phyloP scores from a whole-genome alignment of 2,113 vertebrate species.

The Osmerus eperlanus region DNA sequence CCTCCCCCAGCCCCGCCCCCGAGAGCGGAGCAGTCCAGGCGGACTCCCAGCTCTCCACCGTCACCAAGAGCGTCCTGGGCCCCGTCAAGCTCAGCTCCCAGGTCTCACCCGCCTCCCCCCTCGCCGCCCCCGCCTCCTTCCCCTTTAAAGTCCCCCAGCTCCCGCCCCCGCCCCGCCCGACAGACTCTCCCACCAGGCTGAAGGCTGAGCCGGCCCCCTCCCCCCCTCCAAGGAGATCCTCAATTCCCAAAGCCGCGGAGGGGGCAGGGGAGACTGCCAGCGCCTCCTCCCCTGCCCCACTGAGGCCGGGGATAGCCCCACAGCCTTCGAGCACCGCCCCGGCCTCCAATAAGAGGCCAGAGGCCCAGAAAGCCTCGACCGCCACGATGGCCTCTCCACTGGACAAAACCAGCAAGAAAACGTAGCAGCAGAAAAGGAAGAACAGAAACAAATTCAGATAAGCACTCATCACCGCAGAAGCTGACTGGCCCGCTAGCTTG shows the following conservation, averaged over 20 bases:
- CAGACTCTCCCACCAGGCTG: conserved; percentile 28
- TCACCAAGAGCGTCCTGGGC: conserved; percentile 74
- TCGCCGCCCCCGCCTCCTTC: background rate
- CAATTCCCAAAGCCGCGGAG: conserved; percentile 33
- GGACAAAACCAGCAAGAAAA: conserved; percentile 76
- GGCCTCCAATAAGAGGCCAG: conserved; percentile 52
- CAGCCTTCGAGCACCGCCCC: conserved; percentile 3
- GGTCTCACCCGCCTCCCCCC: conserved; percentile 33
- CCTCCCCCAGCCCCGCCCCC: conserved; percentile 27
- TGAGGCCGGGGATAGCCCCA: background rate
- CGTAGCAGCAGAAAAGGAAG: conserved; percentile 69
- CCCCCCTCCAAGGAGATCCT: conserved; percentile 32
- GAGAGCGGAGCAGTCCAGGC: conserved; percentile 63
- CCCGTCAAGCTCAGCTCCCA: conserved; percentile 69
- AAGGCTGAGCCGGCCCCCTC: conserved; percentile 38
- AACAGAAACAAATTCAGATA: conserved; percentile 4
- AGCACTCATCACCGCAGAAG: background rate
- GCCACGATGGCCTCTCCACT: conserved; percentile 49
- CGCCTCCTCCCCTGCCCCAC: background rate
- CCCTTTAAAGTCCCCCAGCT: conserved; percentile 30
- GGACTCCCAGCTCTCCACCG: conserved; percentile 62
- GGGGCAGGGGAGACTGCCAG: background rate
- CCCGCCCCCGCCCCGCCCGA: background rate
- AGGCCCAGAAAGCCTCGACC: conserved; percentile 55
- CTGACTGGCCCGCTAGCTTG: background rate